Evolutionary conservation across 2,797 vertebrate genomes (phyloP), one percentile per base, ranked within the genome.

Genomic region (Macroramphosus scolopax): DNA sequence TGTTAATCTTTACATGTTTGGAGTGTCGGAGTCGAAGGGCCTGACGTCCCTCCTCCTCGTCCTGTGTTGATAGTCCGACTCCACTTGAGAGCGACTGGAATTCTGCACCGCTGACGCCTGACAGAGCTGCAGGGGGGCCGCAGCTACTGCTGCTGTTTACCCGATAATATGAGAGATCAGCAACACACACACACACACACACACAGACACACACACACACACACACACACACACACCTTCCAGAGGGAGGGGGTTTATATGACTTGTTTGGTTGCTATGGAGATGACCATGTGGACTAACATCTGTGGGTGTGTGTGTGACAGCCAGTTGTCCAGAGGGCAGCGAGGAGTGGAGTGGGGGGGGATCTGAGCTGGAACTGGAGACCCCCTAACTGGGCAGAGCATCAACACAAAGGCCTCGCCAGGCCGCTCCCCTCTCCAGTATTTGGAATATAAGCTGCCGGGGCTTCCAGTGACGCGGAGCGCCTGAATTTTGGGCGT

Each of bases 231-330:
- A 80, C 55, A 32, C 9, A 6, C 14, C 68, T 65, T 72, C 56
- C 41, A 51, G 10, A 12, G 33, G 58, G 50, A 38, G 44, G 17
- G n/a, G 40, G 20, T 47, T 38, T 68, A 36, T 56, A 42, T 63
- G 49, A 46, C 47, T 2, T 72, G 60, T 75, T 77, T 70, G 48
- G 77, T 77, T 79, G 48, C 71, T 1, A 11, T 51, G 76, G 79
- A 52, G 55, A 82, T 32, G 16, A 14, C 8, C 26, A 29, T 5
- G 15, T 26, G 49, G 37, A 39, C 28, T 24, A n/a, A 30, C 10
- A 11, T 39, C 18, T 32, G 26, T 13, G 61, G 35, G 50, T 26
- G 49, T 56, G 32, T 37, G 48, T 28, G 39, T 63, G 67, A 61
- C 28, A 50, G 70, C 61, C 77, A 74, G 76, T 79, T 83, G 73